phyloP scores from a whole-genome alignment of 1,140 invertebrate genomes.

The Macrosteles quadrilineatus region DNA sequence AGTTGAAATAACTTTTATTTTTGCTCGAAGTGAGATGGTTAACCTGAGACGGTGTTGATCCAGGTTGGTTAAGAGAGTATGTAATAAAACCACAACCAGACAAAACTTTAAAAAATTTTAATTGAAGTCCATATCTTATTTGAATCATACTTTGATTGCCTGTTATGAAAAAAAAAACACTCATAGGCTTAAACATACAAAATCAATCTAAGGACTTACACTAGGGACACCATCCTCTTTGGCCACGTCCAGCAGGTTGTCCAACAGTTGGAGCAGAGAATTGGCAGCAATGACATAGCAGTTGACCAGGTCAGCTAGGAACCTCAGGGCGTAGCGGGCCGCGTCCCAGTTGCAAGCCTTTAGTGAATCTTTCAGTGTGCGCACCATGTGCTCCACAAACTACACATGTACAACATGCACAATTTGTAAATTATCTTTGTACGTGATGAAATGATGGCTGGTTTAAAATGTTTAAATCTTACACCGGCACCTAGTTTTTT shows the following conservation, averaged over 20 bases:
- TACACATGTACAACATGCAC: slow-evolving; percentile 50
- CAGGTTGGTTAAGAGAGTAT: no score
- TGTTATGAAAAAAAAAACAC: no score
- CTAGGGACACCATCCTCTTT: slow-evolving; percentile 91
- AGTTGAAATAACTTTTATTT: no score
- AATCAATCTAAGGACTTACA: slow-evolving; percentile 47
- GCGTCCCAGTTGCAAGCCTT: slow-evolving; percentile 90
- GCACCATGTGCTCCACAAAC: slow-evolving; percentile 94
- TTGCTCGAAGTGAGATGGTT: no score
- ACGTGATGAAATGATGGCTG: neutral
- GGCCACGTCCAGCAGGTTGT: slow-evolving; percentile 92
- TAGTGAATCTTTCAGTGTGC: slow-evolving; percentile 90
- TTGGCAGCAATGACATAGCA: slow-evolving; percentile 94
- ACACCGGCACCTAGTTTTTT: no score
- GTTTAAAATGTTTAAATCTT: no score
- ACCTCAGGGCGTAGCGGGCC: slow-evolving; percentile 84
- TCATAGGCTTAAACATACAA: no score
- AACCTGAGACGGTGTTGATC: no score
- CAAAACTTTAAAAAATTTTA: no score
- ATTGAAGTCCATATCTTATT: no score
- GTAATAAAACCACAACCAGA: no score
- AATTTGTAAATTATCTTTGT: neutral
- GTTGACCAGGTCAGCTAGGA: slow-evolving; percentile 95
- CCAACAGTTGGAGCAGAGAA: slow-evolving; percentile 87
- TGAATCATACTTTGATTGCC: no score